Percentiles rank a stretch among this genome's conserved stretches.
phyloP scores from a whole-genome alignment of 2,797 vertebrate genomes.

The Xyrichtys novacula region DNA sequence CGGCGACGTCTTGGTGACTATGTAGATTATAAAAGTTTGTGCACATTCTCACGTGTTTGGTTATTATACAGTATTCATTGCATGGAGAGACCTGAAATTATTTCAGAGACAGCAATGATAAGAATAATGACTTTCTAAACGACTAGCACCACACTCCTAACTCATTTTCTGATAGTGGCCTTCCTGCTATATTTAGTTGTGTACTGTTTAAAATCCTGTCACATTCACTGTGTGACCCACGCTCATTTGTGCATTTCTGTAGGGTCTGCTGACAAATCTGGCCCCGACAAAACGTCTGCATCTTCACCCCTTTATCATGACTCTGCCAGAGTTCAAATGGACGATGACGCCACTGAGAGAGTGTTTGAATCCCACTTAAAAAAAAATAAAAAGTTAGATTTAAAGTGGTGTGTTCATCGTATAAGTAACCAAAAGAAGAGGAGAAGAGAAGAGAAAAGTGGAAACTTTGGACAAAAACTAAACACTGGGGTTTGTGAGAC shows the following conservation, averaged over 20 bases:
- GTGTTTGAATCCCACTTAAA: slow-evolving; percentile 44
- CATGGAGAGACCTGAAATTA: slow-evolving; percentile 89
- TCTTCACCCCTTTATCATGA: slow-evolving; percentile 72
- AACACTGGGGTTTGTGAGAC: neutral
- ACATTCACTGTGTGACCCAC: slow-evolving; percentile 83
- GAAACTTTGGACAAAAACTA: neutral
- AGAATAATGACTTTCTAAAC: slow-evolving; percentile 91
- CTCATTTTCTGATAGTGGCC: slow-evolving; percentile 90
- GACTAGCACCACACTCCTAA: slow-evolving; percentile 86
- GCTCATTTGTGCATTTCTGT: slow-evolving; percentile 79
- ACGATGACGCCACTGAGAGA: slow-evolving; percentile 67
- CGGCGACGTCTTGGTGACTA: slow-evolving; percentile 73
- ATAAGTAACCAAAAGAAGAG: neutral
- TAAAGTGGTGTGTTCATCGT: slow-evolving; percentile 21
- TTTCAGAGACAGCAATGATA: slow-evolving; percentile 90
- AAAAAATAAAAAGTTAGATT: slow-evolving; percentile 37
- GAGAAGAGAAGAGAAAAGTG: too few relatives aligned
- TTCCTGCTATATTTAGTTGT: slow-evolving; percentile 89
- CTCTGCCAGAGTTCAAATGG: slow-evolving; percentile 77
- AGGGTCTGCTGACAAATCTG: slow-evolving; percentile 74
- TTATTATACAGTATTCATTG: slow-evolving; percentile 90
- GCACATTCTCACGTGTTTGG: slow-evolving; percentile 82
- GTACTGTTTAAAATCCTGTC: slow-evolving; percentile 89
- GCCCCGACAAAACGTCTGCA: slow-evolving; percentile 70
- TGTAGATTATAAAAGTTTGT: slow-evolving; percentile 83